Percentiles rank a stretch among this genome's conserved stretches.
phyloP scores from a whole-genome alignment of 2,113 vertebrate species.

The Oncorhynchus mykiss region DNA sequence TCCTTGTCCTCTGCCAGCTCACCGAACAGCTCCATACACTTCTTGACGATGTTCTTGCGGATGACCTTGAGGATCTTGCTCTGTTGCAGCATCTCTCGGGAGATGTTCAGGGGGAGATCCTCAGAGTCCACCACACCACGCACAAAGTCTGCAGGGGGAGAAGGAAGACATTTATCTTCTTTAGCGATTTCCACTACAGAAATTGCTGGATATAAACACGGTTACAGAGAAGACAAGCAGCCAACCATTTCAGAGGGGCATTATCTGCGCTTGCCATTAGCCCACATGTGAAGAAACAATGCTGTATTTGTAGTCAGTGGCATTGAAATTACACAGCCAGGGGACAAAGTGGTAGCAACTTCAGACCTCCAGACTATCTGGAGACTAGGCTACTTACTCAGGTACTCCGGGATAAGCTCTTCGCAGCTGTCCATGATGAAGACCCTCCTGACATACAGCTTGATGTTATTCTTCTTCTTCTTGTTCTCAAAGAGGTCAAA shows the following conservation, averaged over 20 bases:
- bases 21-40: conserved; percentile 89
- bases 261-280: neutral
- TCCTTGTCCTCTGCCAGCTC: conserved; percentile 93
- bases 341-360: no score
- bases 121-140: conserved; percentile 92
- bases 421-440: conserved; percentile 98
- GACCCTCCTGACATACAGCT: conserved; percentile 90
- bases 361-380: neutral
- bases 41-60: conserved; percentile 94
- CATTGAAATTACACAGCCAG: neutral
- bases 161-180: neutral
- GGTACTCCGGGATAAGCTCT: conserved; percentile 92
- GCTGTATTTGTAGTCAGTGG: neutral
- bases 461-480: conserved; percentile 98
- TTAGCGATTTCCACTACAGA: no score
- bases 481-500: conserved; percentile 98
- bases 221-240: neutral
- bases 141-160: conserved; percentile 79
- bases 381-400: conserved; percentile 78
- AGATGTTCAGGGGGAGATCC: conserved; percentile 92
- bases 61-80: conserved; percentile 97
- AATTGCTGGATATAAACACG: no score
- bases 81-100: conserved; percentile 95
- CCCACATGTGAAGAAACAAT: neutral
- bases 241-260: neutral